Evolutionary conservation across 2,113 vertebrate genomes (phyloP).

Genomic region (Merops nubicus): DNA sequence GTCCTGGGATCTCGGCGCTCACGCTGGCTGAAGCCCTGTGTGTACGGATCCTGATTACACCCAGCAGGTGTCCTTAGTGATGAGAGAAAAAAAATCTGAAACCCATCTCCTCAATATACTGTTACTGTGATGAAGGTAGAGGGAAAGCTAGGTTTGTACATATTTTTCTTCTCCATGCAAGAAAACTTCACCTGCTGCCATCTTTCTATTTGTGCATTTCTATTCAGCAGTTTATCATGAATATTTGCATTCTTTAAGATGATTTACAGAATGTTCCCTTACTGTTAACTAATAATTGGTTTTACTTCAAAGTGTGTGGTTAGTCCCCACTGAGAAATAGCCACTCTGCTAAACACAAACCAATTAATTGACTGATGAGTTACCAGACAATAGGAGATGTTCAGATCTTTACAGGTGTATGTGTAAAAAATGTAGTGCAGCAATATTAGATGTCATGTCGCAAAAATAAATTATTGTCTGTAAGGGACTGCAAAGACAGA

Average conservation of each 20-base stretch:
- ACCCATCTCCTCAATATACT: constrained; percentile 51
- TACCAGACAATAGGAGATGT: background rate
- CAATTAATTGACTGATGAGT: background rate
- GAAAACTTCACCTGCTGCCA: background rate
- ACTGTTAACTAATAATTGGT: background rate
- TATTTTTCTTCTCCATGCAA: background rate
- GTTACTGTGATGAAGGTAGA: constrained; percentile 18
- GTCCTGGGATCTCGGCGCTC: background rate
- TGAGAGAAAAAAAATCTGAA: constrained; percentile 64
- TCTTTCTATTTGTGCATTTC: background rate
- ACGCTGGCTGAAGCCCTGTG: background rate
- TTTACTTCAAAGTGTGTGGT: background rate
- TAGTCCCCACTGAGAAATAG: background rate
- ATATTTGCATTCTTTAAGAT: background rate
- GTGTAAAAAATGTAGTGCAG: background rate
- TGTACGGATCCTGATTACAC: constrained; percentile 72
- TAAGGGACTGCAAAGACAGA: background rate
- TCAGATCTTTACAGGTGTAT: background rate
- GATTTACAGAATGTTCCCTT: background rate
- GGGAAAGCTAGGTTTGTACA: background rate
- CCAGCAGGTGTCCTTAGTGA: constrained; percentile 72
- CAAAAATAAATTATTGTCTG: background rate
- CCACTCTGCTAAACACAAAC: background rate
- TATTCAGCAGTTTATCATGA: background rate
- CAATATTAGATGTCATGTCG: background rate